These are phyloP conservation scores for Acrocephalus arundinaceus DNA, from an alignment of 2,113 vertebrate genomes.

Conservation along the genomic window DNA sequence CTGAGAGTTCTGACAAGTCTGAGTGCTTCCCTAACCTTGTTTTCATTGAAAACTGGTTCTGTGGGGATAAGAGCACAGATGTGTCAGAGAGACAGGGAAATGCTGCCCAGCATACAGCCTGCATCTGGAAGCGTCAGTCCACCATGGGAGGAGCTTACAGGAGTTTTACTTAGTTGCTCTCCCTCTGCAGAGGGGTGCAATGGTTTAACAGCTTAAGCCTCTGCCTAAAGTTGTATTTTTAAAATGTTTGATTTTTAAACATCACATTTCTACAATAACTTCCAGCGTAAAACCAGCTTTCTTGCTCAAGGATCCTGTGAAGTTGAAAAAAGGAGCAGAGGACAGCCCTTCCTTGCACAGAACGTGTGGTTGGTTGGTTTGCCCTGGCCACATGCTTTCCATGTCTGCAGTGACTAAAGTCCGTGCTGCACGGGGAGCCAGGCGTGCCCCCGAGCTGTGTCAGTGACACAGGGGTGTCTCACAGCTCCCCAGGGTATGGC, in stretches of 20 bases:
- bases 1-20: background rate
- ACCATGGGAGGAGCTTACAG: background rate
- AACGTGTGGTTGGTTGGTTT: background rate
- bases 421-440: accelerated
- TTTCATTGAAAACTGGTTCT: background rate
- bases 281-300: background rate
- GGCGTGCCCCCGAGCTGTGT: background rate
- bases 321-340: background rate
- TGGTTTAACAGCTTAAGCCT: background rate
- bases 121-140: background rate
- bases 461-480: background rate
- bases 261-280: background rate
- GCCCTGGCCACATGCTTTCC: accelerated
- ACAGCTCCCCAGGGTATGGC: background rate
- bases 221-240: background rate
- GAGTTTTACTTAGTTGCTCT: background rate
- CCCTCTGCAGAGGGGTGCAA: background rate
- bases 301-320: background rate
- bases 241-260: background rate
- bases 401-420: background rate
- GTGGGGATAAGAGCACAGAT: background rate
- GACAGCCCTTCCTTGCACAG: background rate
- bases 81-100: background rate
- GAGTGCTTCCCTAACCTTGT: background rate
- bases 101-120: background rate